phyloP scores from a whole-genome alignment of 1,140 invertebrate species.

The Helicoverpa armigera region DNA sequence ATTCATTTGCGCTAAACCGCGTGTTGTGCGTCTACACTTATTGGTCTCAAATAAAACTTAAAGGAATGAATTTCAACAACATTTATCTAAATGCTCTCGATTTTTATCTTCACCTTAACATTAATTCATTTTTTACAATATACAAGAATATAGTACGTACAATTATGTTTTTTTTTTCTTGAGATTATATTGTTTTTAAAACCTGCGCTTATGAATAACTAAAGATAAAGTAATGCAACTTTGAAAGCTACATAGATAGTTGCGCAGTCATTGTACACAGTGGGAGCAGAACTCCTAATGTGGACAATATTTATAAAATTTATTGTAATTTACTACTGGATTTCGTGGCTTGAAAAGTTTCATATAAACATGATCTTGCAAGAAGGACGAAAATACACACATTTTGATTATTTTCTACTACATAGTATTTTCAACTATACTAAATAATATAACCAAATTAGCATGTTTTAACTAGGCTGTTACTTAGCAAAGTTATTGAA shows the following conservation, averaged over 20 bases:
- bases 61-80: constrained; percentile 61
- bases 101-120: constrained; percentile 47
- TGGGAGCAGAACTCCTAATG: constrained; percentile 19
- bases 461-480: background rate
- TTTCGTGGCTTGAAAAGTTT: constrained; percentile 52
- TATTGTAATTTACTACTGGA: constrained; percentile 46
- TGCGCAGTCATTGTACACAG: constrained; percentile 48
- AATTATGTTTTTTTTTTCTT: constrained; percentile 60
- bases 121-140: constrained; percentile 73
- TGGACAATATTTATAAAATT: constrained; percentile 44
- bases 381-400: constrained; percentile 1
- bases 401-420: background rate
- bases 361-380: background rate
- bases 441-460: no score
- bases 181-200: constrained; percentile 71
- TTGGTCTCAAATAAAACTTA: constrained; percentile 62
- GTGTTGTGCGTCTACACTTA: constrained; percentile 67
- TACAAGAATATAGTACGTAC: constrained; percentile 82
- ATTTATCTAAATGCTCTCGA: constrained; percentile 68
- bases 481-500: background rate
- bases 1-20: constrained; percentile 52
- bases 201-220: constrained; percentile 55
- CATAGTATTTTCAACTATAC: background rate
- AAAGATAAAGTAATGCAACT: constrained; percentile 54
- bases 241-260: constrained; percentile 54